Conservation (phyloP, 2,797 vertebrate species). For the Vultur gryphus region DNA sequence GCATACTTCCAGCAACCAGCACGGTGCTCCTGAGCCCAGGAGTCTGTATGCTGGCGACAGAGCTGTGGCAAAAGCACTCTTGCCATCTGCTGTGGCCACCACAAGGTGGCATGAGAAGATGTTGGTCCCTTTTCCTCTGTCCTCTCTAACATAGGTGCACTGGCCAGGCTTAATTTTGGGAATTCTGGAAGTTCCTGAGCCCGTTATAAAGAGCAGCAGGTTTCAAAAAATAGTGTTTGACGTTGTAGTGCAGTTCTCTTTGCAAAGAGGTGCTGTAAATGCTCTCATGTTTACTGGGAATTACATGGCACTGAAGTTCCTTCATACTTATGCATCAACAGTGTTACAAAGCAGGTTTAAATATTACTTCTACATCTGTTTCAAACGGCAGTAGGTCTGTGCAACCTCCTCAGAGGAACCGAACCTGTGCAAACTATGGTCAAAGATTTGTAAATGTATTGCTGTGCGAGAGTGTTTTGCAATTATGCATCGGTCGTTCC, state of each 20-base stretch:
- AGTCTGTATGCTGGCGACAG: neutral
- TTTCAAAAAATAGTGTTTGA: neutral
- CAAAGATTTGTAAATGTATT: neutral
- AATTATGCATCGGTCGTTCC: accelerated
- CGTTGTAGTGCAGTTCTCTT: neutral
- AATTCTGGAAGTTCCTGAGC: neutral
- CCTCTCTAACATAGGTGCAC: neutral
- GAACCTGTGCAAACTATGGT: neutral
- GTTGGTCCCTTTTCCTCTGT: neutral
- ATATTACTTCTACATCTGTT: neutral
- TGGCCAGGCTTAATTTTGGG: neutral
- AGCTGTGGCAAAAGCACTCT: neutral
- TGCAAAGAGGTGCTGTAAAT: neutral
- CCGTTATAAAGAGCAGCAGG: neutral
- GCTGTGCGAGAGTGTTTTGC: neutral
- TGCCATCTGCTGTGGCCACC: neutral
- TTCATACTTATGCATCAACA: neutral
- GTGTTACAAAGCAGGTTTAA: neutral
- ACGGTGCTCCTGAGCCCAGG: neutral
- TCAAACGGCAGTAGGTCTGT: neutral
- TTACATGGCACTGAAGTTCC: neutral
- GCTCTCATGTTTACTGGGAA: neutral
- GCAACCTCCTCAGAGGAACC: neutral
- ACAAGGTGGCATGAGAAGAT: neutral
- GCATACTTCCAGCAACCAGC: neutral